Base-by-base conservation (phyloP, 2,888 invertebrate species). In the Drosophila diplacantha region DNA sequence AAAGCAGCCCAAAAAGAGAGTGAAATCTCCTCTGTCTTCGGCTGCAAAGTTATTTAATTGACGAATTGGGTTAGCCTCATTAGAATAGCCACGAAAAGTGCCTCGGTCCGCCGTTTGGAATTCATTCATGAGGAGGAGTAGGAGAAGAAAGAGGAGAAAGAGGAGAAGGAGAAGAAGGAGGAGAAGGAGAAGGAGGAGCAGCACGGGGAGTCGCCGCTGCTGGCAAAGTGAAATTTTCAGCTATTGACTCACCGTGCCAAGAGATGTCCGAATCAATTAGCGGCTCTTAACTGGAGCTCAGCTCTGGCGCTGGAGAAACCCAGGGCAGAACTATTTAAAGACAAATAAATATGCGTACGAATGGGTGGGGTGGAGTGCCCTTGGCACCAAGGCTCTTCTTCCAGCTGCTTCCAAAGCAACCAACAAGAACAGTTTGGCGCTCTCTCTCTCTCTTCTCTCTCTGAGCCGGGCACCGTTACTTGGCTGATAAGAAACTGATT, bases 1-100 rank as follows among this genome's bases (percentile, higher is more conserved):
- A 35, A 50, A 46, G 39, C 50, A 14, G 38, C 26, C 16, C 20
- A 47, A 49, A 47, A 47, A 41, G 24, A 63, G 37, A 79, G 84
- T 83, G 81, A 79, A 81, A 84, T 84, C 70, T 69, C 22, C 37
- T 14, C 43, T 38, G n/a, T 24, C 26, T 58, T 31, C 47, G 20
- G 14, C 7, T n/a, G 20, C 53, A 50, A 52, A 76, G 72, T 74
- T 84, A 84, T 71, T 78, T 82, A 73, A 82, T 80, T 78, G 74
- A 67, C 57, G 56, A 66, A 51, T 50, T 41, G 49, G 60, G 50
- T 47, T 56, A 64, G 56, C 50, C 61, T 51, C 34, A 39, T 71
- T 55, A 75, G 75, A 83, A 75, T 83, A 32, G 39, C 29, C 39
- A 44, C 43, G 43, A 29, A 29, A 43, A 16, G 2, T 44, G 26